Percentiles rank a stretch among this genome's conserved stretches.
These are phyloP conservation scores for Drosophila grimshawi DNA, from an alignment of 1,140 invertebrate genomes.

Conservation along the genomic window DNA sequence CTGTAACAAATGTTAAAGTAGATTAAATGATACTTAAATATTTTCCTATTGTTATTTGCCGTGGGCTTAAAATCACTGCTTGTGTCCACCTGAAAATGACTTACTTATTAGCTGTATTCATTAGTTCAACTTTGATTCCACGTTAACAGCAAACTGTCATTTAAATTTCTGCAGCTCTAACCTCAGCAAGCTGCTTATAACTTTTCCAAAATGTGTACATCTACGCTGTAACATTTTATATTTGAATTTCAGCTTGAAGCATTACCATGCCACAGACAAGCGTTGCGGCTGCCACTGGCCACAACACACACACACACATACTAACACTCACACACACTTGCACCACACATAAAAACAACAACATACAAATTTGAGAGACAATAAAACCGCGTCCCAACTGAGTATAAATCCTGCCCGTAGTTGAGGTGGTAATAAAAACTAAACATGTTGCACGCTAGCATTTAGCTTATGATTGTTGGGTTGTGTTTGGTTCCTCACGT, in stretches of 20 bases:
- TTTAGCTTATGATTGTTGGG: constrained; percentile 32
- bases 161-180: constrained; percentile 9
- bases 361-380: constrained; percentile 26
- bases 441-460: constrained; percentile 52
- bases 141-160: constrained; percentile 15
- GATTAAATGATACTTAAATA: no score
- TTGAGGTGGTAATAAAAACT: constrained; percentile 62
- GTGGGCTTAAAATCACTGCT: no score
- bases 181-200: constrained; percentile 40
- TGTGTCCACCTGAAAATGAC: background rate
- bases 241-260: constrained; percentile 37
- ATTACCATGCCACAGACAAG: constrained; percentile 25
- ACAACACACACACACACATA: constrained; percentile 4
- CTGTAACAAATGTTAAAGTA: background rate
- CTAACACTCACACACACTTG: background rate
- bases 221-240: constrained; percentile 27
- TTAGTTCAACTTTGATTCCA: background rate
- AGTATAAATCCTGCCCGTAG: constrained; percentile 17
- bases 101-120: background rate
- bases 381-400: constrained; percentile 34
- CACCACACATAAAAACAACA: constrained; percentile 1
- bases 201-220: constrained; percentile 15
- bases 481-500: background rate
- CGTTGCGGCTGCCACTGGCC: constrained; percentile 10
- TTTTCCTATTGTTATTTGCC: no score